A percentile compares a stretch with the other conserved stretches of the same genome.
These are phyloP conservation scores for Clepsis dumicolana DNA, from an alignment of 2,888 invertebrate species.

Conservation along the genomic window DNA sequence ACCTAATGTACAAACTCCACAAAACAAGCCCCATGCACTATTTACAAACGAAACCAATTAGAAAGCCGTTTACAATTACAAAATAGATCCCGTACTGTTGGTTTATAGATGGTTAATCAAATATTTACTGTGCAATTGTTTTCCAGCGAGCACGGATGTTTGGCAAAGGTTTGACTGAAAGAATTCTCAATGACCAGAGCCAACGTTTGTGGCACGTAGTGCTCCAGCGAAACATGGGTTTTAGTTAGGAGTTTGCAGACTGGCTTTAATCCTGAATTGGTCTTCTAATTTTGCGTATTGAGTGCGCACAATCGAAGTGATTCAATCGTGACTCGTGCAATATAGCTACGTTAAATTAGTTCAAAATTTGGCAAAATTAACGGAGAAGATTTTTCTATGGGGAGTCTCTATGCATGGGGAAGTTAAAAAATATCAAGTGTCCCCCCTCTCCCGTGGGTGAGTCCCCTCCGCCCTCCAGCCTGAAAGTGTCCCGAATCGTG, in stretches of 20 bases:
- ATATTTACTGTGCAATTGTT: slow-evolving; percentile 34
- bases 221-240: slow-evolving; percentile 14
- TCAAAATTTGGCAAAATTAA: no score
- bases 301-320: no score
- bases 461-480: no score
- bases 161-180: slow-evolving; percentile 32
- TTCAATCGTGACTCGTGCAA: no score
- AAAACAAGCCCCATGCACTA: background rate
- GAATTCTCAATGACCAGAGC: slow-evolving; percentile 27
- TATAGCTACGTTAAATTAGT: no score
- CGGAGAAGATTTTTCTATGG: no score
- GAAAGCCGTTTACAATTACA: slow-evolving; percentile 21
- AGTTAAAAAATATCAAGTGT: no score
- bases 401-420: no score
- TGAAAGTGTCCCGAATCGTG: no score
- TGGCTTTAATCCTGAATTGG: background rate
- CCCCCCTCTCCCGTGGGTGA: no score
- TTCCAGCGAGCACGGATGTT: slow-evolving; percentile 18
- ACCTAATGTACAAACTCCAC: background rate
- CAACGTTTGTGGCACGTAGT: slow-evolving; percentile 22
- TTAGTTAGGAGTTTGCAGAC: slow-evolving; percentile 26
- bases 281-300: no score
- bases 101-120: slow-evolving; percentile 27
- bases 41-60: slow-evolving; percentile 12
- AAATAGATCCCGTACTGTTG: slow-evolving; percentile 10